Percentiles rank a stretch among this genome's conserved stretches.
Evolutionary conservation across 2,797 vertebrate genomes (phyloP).

Genomic region (Semaprochilodus insignis): DNA sequence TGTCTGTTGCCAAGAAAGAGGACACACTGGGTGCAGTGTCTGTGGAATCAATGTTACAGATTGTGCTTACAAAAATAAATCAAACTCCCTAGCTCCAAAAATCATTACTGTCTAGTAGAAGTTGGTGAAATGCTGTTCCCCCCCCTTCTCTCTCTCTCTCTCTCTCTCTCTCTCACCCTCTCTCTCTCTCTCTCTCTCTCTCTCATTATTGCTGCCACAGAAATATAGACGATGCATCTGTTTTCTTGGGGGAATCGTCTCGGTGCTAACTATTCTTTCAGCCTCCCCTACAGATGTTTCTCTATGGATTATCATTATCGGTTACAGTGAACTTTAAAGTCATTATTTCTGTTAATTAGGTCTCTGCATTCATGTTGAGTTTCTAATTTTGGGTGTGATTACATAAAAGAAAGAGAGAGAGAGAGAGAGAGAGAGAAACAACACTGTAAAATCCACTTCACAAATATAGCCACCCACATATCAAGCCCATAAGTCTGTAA

Average conservation of each 20-base stretch:
- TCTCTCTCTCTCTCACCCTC: not conserved
- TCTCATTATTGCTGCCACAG: constrained; percentile 36
- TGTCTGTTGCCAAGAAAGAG: constrained; percentile 33
- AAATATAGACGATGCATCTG: constrained; percentile 33
- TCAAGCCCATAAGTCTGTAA: not conserved
- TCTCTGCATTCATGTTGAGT: constrained; percentile 1
- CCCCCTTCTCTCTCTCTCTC: constrained; percentile 4
- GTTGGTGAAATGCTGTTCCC: constrained; percentile 22
- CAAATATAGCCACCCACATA: not conserved
- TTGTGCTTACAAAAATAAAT: constrained; percentile 43
- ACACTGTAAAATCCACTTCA: not conserved
- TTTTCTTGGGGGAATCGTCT: constrained; percentile 28
- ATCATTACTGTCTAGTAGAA: constrained; percentile 40
- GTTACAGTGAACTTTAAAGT: constrained; percentile 13
- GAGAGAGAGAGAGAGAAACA: not conserved
- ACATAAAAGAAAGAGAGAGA: constrained; percentile 14
- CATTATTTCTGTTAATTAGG: constrained; percentile 23
- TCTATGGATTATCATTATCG: constrained; percentile 4
- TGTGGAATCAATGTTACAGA: constrained; percentile 29
- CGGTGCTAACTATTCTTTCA: constrained; percentile 34
- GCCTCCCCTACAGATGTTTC: constrained; percentile 32
- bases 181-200: not conserved
- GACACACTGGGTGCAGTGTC: constrained; percentile 13
- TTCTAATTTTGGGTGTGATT: constrained; percentile 30
- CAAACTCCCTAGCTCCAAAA: constrained; percentile 33